These are phyloP conservation scores for honey bee (Apis mellifera) DNA, from an alignment of 1,140 invertebrate species.

Conservation along the genomic window Amel_HAv3.1 CM009931.2:14240501-14241000, in stretches of 20 bases:
- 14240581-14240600: conserved; percentile 58
- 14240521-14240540: conserved; percentile 51
- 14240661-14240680: not conserved
- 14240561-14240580: conserved; percentile 70
- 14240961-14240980: not conserved
- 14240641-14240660: not conserved
- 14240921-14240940: too few relatives aligned
- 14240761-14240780: too few relatives aligned
- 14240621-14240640: conserved; percentile 9
- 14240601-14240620: conserved; percentile 47
- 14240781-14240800: too few relatives aligned
- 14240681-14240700: conserved; percentile 5
- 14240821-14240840: too few relatives aligned
- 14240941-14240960: too few relatives aligned
- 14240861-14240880: too few relatives aligned
- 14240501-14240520: conserved; percentile 69
- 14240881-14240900: too few relatives aligned
- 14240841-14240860: too few relatives aligned
- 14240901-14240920: too few relatives aligned
- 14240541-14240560: conserved; percentile 62
- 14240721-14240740: not conserved
- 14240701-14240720: conserved; percentile 1
- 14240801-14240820: too few relatives aligned
- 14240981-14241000: too few relatives aligned
- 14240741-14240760: not conserved